Conservation (phyloP, 2,113 vertebrate genomes). For the Casuarius casuarius region DNA sequence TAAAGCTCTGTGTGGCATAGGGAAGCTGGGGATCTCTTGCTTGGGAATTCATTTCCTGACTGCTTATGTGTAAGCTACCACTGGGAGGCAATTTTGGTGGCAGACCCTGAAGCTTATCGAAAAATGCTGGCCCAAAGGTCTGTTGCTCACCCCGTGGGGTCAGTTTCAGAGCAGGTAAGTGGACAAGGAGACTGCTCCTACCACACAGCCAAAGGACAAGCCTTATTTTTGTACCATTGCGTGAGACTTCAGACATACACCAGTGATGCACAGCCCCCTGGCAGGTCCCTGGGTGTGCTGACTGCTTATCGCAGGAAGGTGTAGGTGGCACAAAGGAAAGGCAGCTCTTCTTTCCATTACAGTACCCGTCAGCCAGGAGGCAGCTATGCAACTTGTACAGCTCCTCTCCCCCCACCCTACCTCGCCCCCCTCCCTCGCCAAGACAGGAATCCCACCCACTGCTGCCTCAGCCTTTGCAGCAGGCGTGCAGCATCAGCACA, state of each 20-base stretch:
- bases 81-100: background rate
- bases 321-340: background rate
- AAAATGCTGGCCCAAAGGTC: background rate
- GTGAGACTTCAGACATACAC: background rate
- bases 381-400: background rate
- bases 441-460: background rate
- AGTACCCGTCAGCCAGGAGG: background rate
- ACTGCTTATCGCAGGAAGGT: background rate
- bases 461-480: background rate
- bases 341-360: background rate
- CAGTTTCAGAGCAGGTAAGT: background rate
- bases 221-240: background rate
- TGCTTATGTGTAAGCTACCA: background rate
- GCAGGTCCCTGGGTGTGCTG: background rate
- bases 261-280: background rate
- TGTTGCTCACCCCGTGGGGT: background rate
- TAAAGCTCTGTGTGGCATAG: background rate
- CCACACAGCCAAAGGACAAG: background rate
- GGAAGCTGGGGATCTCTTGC: background rate
- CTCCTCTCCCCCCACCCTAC: background rate
- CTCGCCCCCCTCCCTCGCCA: background rate
- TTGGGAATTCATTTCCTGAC: background rate
- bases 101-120: background rate
- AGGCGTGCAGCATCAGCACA: background rate
- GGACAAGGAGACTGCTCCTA: background rate